Conservation (phyloP, 2,797 vertebrate genomes). For the Cynopterus sphinx region DNA sequence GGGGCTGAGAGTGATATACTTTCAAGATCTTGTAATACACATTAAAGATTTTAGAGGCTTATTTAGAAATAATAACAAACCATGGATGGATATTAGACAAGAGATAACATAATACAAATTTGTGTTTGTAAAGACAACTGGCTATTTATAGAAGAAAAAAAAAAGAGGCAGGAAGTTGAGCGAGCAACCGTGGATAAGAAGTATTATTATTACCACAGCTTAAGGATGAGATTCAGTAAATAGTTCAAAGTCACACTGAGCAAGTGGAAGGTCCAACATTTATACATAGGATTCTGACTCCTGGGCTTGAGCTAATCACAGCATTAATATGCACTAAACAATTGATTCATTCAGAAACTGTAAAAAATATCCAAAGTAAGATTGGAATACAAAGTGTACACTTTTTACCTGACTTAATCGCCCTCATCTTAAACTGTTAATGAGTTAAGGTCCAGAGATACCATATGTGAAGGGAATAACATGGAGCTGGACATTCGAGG, state of each 20-base stretch:
- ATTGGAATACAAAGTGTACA: neutral
- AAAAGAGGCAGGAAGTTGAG: neutral
- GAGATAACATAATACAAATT: neutral
- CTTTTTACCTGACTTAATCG: neutral
- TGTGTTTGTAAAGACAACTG: neutral
- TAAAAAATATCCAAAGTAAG: neutral
- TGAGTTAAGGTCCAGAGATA: neutral
- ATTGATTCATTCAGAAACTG: neutral
- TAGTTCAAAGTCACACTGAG: neutral
- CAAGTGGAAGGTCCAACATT: neutral
- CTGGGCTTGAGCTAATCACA: neutral
- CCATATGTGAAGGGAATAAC: neutral
- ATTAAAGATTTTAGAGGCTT: neutral
- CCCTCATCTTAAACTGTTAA: neutral
- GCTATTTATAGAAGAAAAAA: neutral
- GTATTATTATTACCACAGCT: neutral
- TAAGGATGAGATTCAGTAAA: neutral
- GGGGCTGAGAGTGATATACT: neutral
- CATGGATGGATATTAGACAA: neutral
- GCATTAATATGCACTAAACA: neutral
- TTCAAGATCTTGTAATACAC: neutral
- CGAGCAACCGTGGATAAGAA: neutral
- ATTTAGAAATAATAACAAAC: neutral
- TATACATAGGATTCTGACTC: neutral
- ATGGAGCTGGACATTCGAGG: neutral